Base-by-base conservation (phyloP, 2,888 invertebrate genomes). In the Micropterix aruncella region DNA sequence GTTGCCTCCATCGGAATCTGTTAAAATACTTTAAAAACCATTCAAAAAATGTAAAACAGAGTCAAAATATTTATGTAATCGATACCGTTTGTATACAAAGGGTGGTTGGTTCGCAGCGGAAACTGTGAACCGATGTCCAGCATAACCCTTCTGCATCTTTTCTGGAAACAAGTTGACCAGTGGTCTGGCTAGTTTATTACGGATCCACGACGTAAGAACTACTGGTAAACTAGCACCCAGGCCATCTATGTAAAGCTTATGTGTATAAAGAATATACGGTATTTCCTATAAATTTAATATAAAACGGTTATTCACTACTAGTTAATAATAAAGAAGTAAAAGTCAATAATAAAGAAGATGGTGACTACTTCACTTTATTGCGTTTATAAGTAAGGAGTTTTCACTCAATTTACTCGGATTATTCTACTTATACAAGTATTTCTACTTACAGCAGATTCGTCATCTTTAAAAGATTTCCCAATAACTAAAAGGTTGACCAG, bases 61-160 rank as follows among this genome's bases (percentile, higher is more conserved):
- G 27, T 27, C 27, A 27, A 27, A 27, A 27, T 27, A n/a, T n/a
- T n/a, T n/a, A n/a, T n/a, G n/a, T n/a, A n/a, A n/a, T n/a, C n/a
- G n/a, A 19, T 9, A 80, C 80, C 69, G 75, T 60, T 73, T 76
- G 52, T 85, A 77, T 3, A 82, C 75, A 57, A 73, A 87, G 0
- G 87, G 88, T 4, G 86, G 84, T 54, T 83, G 82, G 60, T 83
- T 69, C 5, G 79, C 76, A 9, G 81, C 75, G 2, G 83, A 70
- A 5, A 86, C 71, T 38, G 77, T 64, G 58, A 87, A 82, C 43
- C 84, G 73, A 60, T 85, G 84, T 1, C 86, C 85, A 17, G 82
- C 75, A 52, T 86, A 85, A 1, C 86, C 85, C 18, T 63, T 52
- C 1, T 60, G 58, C 59, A 84, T 75, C 63, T 87, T 87, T 7